Base-by-base conservation (phyloP, 2,888 invertebrate genomes). In the Drosophila nr. fundita region DNA sequence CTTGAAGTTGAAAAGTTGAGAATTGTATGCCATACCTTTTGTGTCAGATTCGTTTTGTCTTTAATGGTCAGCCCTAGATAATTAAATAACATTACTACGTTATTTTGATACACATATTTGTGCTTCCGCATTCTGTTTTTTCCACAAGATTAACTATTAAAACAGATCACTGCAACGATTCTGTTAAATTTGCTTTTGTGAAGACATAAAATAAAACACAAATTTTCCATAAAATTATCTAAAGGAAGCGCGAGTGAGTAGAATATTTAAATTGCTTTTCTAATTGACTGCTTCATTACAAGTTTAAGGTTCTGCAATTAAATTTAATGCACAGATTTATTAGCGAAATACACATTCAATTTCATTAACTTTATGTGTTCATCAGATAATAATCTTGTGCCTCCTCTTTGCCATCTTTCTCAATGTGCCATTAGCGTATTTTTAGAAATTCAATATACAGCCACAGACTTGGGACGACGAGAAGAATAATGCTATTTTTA, bases 41-140 rank as follows among this genome's bases (percentile, higher is more conserved):
- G 68, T 60, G 45, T 49, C 50, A 48, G 68, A 64, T 62, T 34
- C 63, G 68, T 57, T 76, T 75, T 73, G 74, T 73, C 60, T 82
- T 72, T 66, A 66, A 62, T 34, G 68, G 70, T 87, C 70, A 78
- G 76, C 71, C 36, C 57, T 21, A 74, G 65, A 78, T 82, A 75
- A 88, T 85, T 85, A 85, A 83, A 88, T 85, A 75, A 27, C 89
- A 85, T 85, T 85, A 90, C 84, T 70, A 34, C 48, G 65, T 64
- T 38, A 55, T 58, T 77, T 83, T 73, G 52, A 57, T 63, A 70
- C 53, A 57, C 48, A 54, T 53, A 55, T 80, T 34, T 59, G 29
- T 32, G 24, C 65, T 87, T 68, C 75, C 79, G 73, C 79, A 69
- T 87, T 52, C 64, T 30, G 52, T 64, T 61, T 32, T 53, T 53